A percentile compares a stretch with the other conserved stretches of the same genome.
phyloP scores from a whole-genome alignment of 2,113 vertebrate species.

The Chionodraco myersi region DNA sequence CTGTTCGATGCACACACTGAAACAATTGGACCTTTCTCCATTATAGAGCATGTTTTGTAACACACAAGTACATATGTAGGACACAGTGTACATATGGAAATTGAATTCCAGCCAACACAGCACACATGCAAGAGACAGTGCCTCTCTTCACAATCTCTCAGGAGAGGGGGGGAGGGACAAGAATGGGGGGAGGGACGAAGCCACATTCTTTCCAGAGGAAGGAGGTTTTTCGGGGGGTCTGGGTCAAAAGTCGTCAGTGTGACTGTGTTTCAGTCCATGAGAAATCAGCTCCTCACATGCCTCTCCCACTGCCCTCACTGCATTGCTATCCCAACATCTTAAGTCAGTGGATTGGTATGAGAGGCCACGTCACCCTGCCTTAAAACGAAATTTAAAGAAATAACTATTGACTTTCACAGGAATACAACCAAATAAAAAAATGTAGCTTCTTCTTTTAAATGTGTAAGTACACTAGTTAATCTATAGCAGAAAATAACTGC shows the following conservation, averaged over 20 bases:
- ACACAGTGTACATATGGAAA: conserved; percentile 34
- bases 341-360: conserved; percentile 35
- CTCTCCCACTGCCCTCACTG: conserved; percentile 52
- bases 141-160: conserved; percentile 68
- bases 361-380: background rate
- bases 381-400: background rate
- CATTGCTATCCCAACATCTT: conserved; percentile 39
- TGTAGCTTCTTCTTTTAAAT: background rate
- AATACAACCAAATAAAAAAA: background rate
- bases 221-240: conserved; percentile 68
- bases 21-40: background rate
- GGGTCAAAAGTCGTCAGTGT: conserved; percentile 74
- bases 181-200: conserved; percentile 14
- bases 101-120: conserved; percentile 37
- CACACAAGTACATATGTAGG: conserved; percentile 7
- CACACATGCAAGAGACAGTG: conserved; percentile 30
- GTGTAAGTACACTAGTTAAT: background rate
- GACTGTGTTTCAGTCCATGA: conserved; percentile 71
- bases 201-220: conserved; percentile 81
- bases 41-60: background rate
- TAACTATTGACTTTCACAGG: background rate
- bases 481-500: background rate
- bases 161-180: conserved; percentile 47
- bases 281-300: conserved; percentile 73
- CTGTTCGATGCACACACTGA: conserved; percentile 2